Percentiles rank a stretch among this genome's conserved stretches.
Conservation (phyloP, 2,888 invertebrate species). For the Yponomeuta malinellus region DNA sequence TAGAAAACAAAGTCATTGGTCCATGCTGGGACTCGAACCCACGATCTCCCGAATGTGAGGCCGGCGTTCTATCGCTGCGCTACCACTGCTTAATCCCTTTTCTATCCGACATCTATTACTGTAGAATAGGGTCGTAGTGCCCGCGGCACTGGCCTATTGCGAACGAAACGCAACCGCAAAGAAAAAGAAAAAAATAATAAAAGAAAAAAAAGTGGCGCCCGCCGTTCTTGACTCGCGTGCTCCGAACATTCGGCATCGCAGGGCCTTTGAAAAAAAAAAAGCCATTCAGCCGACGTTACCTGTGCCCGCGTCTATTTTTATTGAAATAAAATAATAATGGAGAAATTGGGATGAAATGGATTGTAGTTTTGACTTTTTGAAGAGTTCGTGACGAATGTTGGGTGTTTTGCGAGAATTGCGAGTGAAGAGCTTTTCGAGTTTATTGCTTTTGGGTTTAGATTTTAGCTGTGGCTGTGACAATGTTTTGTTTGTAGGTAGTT, state of each 20-base stretch:
- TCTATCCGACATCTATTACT: too few species aligned
- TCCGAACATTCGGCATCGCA: constrained; percentile 41
- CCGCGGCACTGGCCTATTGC: constrained; percentile 56
- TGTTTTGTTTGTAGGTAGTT: not conserved
- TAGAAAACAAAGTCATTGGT: too few species aligned
- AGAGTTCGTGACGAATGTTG: not conserved
- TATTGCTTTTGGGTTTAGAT: not conserved
- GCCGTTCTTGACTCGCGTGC: constrained; percentile 49
- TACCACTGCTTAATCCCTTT: too few species aligned
- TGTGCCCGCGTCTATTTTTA: constrained; percentile 34
- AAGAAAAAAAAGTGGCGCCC: constrained; percentile 47
- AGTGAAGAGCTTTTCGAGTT: not conserved
- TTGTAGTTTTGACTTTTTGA: not conserved
- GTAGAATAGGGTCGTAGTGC: constrained; percentile 30
- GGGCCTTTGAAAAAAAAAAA: constrained; percentile 51
- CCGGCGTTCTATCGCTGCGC: too few species aligned
- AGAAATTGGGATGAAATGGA: constrained; percentile 8
- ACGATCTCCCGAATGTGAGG: too few species aligned
- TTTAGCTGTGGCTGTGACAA: not conserved
- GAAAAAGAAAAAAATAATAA: constrained; percentile 50
- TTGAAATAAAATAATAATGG: constrained; percentile 9
- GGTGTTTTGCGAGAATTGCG: not conserved
- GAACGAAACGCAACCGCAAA: constrained; percentile 49
- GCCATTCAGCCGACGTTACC: constrained; percentile 48
- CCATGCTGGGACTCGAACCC: too few species aligned